phyloP scores from a whole-genome alignment of 2,797 vertebrate genomes.

The Neosilurus hyrtlii region DNA sequence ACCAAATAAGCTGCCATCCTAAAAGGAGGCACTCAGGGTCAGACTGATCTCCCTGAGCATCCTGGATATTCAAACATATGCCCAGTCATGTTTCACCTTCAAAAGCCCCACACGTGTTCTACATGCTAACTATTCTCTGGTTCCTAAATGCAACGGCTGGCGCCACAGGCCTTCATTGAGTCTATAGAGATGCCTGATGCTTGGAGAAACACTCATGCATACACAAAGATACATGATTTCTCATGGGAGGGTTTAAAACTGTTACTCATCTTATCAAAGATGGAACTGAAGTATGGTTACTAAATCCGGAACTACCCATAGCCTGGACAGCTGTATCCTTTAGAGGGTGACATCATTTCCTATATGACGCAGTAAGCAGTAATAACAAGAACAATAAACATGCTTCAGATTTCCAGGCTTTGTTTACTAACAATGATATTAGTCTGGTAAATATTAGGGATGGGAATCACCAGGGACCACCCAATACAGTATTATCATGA shows the following conservation, averaged over 20 bases:
- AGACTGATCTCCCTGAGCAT: conserved; percentile 31
- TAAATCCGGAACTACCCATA: neutral
- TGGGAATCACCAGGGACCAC: too few relatives aligned
- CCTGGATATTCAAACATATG: conserved; percentile 50
- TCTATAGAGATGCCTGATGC: conserved; percentile 37
- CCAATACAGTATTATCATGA: too few relatives aligned
- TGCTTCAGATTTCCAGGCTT: neutral
- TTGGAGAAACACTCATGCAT: conserved; percentile 25
- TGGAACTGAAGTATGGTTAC: neutral
- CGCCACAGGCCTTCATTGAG: conserved; percentile 14
- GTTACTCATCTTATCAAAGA: conserved; percentile 11
- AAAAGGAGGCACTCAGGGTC: conserved; percentile 28
- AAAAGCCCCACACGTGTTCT: conserved; percentile 39
- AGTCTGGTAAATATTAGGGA: neutral
- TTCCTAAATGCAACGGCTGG: conserved; percentile 29
- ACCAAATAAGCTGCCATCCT: conserved; percentile 18
- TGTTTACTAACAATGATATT: neutral
- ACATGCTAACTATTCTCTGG: conserved; percentile 36
- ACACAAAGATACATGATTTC: conserved; percentile 20
- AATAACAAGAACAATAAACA: neutral
- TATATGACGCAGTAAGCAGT: neutral
- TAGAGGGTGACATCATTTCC: conserved; percentile 7
- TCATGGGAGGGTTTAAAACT: conserved; percentile 15
- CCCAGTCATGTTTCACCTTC: conserved; percentile 55
- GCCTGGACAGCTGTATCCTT: neutral